Conservation (phyloP, 2,888 invertebrate species). For the Chymomyza procnemis region DNA sequence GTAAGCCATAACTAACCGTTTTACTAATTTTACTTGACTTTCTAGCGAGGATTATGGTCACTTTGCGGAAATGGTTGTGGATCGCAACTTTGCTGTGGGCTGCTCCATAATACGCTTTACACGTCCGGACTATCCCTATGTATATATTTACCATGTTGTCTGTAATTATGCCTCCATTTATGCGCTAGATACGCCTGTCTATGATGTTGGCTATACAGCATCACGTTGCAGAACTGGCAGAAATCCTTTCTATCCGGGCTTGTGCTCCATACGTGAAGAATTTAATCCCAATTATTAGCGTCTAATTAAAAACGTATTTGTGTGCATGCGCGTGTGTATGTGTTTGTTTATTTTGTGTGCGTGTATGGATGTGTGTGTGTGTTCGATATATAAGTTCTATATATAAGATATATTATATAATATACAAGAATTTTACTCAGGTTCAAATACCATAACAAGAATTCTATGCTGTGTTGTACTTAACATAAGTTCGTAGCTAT, state of each 20-base stretch:
- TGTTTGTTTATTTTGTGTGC: background rate
- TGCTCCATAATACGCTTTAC: constrained; percentile 76
- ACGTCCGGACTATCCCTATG: constrained; percentile 67
- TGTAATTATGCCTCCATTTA: constrained; percentile 78
- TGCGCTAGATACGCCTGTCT: constrained; percentile 73
- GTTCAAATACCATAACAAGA: constrained; percentile 51
- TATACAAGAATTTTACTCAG: constrained; percentile 33
- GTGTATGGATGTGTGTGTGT: background rate
- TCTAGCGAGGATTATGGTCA: constrained; percentile 77
- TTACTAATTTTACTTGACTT: background rate
- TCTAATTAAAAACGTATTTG: background rate
- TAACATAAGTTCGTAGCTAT: constrained; percentile 43
- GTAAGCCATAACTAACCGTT: no score
- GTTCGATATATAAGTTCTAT: background rate
- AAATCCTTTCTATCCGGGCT: constrained; percentile 75
- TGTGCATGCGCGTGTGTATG: background rate
- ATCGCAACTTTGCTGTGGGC: constrained; percentile 75
- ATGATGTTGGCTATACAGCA: constrained; percentile 67
- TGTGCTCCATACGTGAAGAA: constrained; percentile 72
- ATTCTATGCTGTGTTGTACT: constrained; percentile 47
- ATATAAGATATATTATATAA: no score
- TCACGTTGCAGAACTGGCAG: constrained; percentile 72
- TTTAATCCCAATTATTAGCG: constrained; percentile 74
- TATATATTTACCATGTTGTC: constrained; percentile 74
- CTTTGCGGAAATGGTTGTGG: constrained; percentile 77